phyloP scores from a whole-genome alignment of 2,113 vertebrate genomes.

The Rhea americana region DNA sequence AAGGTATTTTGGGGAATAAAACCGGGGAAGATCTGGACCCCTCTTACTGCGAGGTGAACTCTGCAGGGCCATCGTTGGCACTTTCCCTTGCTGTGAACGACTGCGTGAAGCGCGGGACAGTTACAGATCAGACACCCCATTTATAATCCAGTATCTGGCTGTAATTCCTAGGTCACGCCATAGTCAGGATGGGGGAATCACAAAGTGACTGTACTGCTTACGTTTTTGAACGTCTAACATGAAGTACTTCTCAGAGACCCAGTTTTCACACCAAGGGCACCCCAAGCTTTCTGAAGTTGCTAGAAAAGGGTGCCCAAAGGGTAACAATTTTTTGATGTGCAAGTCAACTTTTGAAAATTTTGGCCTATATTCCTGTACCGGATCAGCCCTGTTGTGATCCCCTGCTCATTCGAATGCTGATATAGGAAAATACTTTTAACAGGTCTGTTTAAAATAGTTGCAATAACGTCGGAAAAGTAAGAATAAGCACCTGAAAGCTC shows the following conservation, averaged over 20 bases:
- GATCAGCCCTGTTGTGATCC: background rate
- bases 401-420: background rate
- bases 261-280: background rate
- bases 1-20: background rate
- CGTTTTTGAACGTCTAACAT: background rate
- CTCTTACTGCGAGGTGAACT: background rate
- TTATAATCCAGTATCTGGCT: background rate
- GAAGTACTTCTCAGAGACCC: background rate
- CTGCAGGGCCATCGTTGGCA: background rate
- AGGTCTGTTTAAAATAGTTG: background rate
- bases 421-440: background rate
- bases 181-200: background rate
- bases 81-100: background rate
- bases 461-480: background rate
- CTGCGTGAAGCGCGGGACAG: accelerated
- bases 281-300: background rate
- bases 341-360: background rate
- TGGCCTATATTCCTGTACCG: background rate
- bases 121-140: background rate
- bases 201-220: background rate
- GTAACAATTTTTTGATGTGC: background rate
- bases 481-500: background rate
- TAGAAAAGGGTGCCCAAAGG: background rate
- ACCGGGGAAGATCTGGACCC: background rate
- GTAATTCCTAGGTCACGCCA: background rate